Evolutionary conservation across 2,797 vertebrate genomes (phyloP).

Genomic region (Pseudochromis fuscus): DNA sequence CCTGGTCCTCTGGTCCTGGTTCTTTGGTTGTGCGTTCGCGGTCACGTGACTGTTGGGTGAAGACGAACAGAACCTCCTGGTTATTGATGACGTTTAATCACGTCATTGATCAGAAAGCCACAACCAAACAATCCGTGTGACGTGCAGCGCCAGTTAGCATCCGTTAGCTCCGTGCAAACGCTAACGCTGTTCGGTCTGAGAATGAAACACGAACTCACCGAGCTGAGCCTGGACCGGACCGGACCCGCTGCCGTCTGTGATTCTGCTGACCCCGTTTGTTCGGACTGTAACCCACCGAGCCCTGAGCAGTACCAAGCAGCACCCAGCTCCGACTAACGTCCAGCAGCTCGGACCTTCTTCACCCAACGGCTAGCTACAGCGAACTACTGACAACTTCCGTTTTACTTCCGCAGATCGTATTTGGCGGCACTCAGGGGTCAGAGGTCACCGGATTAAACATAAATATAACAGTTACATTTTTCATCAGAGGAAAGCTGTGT

Average conservation of each 20-base stretch:
- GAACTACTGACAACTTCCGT: conserved; percentile 59
- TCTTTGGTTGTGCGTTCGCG: too few relatives aligned
- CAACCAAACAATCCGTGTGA: too few relatives aligned
- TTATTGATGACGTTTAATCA: too few relatives aligned
- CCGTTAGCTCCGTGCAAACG: background rate
- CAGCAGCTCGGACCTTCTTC: conserved; percentile 2
- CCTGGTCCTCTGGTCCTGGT: too few relatives aligned
- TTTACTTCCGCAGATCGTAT: conserved; percentile 62
- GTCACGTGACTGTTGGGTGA: too few relatives aligned
- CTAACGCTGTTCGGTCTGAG: conserved; percentile 5
- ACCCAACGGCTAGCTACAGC: background rate
- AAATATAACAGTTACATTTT: too few relatives aligned
- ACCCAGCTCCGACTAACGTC: background rate
- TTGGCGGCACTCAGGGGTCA: conserved; percentile 69
- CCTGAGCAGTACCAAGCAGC: background rate
- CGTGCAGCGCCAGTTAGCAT: too few relatives aligned
- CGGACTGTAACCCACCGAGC: too few relatives aligned
- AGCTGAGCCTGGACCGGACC: background rate
- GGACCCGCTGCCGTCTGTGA: too few relatives aligned
- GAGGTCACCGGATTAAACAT: conserved; percentile 2
- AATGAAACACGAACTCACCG: conserved; percentile 39
- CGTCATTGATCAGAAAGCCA: background rate
- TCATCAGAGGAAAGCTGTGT: too few relatives aligned
- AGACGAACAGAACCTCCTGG: too few relatives aligned
- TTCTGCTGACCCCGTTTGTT: too few relatives aligned